Evolutionary conservation across 2,888 invertebrate species (phyloP).

Genomic region (Globia sparganii): DNA sequence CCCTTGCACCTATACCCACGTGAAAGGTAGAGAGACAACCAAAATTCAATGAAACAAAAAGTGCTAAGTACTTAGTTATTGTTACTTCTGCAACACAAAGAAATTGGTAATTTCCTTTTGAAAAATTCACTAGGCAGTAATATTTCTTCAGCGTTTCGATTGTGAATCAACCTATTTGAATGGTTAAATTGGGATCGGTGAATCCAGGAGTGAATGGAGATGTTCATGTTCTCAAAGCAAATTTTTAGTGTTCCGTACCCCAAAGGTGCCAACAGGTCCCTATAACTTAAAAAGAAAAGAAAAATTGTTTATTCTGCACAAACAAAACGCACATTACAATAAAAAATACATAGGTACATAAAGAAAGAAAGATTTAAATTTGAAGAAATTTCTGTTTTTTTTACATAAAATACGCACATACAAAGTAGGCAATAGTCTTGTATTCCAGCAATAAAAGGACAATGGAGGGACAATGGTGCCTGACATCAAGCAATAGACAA

Average conservation of each 20-base stretch:
- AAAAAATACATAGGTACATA: too few species aligned
- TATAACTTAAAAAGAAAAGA: too few species aligned
- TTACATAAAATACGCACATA: too few species aligned
- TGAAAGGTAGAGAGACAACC: neutral
- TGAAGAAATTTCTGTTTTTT: too few species aligned
- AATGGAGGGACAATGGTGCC: too few species aligned
- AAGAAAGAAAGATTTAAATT: too few species aligned
- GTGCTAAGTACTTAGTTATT: neutral
- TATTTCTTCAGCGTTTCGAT: constrained; percentile 11
- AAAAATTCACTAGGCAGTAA: constrained; percentile 12
- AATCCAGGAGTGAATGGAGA: neutral
- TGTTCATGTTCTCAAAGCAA: neutral
- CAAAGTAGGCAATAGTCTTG: too few species aligned
- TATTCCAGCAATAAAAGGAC: too few species aligned
- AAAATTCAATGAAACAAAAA: neutral
- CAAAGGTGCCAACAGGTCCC: too few species aligned
- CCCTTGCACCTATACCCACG: neutral
- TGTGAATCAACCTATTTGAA: constrained; percentile 39
- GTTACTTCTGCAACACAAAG: neutral
- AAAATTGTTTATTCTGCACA: too few species aligned
- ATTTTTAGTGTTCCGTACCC: neutral
- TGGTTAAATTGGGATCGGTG: neutral
- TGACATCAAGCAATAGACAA: too few species aligned
- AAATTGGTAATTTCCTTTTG: constrained; percentile 13
- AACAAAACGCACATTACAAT: too few species aligned